Base-by-base conservation (phyloP, 1,140 invertebrate species). In the Lordiphosa stackelbergi region DNA sequence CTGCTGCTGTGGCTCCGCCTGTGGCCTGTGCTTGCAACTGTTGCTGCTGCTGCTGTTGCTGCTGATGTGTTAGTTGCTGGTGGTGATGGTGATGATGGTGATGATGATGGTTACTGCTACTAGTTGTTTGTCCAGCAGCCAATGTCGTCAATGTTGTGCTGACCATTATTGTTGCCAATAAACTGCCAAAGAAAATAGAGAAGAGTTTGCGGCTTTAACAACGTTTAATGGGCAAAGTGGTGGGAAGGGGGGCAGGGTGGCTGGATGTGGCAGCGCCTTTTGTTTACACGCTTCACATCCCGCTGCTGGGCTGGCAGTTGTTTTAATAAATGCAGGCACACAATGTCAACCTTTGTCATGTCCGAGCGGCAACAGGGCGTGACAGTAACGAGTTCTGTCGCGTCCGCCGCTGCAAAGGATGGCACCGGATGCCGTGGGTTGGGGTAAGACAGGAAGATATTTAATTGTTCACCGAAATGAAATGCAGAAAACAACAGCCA, bases 141-240 rank as follows among this genome's bases (percentile, higher is more conserved):
- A 85, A 78, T 85, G 85, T 85, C 64, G 79, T 85, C 85, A 86
- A 83, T 86, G 79, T 75, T 86, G 85, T 86, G 85, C 85, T 86
- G 75, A 86, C 85, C 85, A 86, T 86, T 85, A 86, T 86, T 86
- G 81, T 75, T 85, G 71, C 73, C 85, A 86, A 85, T 83, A 73
- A 83, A 79, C 85, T 86, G 85, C 35, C 28, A 31, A 31, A 42
- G 10, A 53, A 5, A 51, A 6, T 12, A 12, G 22, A 36, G n/a
- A 6, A 43, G 12, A 7, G 24, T 10, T 41, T 2, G 11, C 0
- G 16, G 11, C 16, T 45, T 12, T 34, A 42, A 64, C 28, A 47
- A 34, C 59, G 36, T 36, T 47, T 55, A 42, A 55, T 47, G 66
- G 41, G 19, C 54, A 36, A 28, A 3, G 40, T 19, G 19, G 19